Evolutionary conservation across 2,888 invertebrate genomes (phyloP), one percentile per base, ranked within the genome.

Genomic region (Lasioglossum lativentre): DNA sequence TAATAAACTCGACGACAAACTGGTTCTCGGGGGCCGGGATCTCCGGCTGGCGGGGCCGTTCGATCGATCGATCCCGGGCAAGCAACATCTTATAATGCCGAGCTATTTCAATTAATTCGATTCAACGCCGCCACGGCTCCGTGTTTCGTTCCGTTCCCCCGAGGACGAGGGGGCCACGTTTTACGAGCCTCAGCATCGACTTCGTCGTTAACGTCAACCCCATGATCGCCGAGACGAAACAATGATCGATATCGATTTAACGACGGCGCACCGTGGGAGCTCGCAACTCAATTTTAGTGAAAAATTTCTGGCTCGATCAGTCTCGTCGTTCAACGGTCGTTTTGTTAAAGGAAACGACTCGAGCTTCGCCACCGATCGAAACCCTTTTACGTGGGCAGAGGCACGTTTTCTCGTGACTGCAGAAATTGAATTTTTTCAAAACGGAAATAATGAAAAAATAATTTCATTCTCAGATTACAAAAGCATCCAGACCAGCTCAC

Each of bases 51-150:
- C 66, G 30, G 38, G 76, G 23, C 30, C 75, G 78, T 56, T 78
- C 80, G 84, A 81, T 83, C 86, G 86, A 86, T 88, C 88, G 84
- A 88, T 88, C 86, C 81, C 14, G 23, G 75, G 71, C 70, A 82
- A 81, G 77, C 76, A 75, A 82, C 85, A 80, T 89, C 84, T 85
- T 79, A 79, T 87, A 87, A 89, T 85, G 82, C 76, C 78, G 70
- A 86, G 82, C 82, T 85, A 80, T 89, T 89, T 89, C 90, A 89
- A 92, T 92, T 89, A 90, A 91, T 91, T 88, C 87, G 86, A 86
- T 83, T 78, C 78, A 75, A 83, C 78, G 86, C 68, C 59, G 40
- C 23, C 66, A 81, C 56, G 80, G 83, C 80, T 78, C 83, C 79
- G 79, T 52, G 66, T 83, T 87, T 72, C 75, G 68, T 70, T 68